Base-by-base conservation (phyloP, 2,888 invertebrate species). In the Limenitis camilla region DNA sequence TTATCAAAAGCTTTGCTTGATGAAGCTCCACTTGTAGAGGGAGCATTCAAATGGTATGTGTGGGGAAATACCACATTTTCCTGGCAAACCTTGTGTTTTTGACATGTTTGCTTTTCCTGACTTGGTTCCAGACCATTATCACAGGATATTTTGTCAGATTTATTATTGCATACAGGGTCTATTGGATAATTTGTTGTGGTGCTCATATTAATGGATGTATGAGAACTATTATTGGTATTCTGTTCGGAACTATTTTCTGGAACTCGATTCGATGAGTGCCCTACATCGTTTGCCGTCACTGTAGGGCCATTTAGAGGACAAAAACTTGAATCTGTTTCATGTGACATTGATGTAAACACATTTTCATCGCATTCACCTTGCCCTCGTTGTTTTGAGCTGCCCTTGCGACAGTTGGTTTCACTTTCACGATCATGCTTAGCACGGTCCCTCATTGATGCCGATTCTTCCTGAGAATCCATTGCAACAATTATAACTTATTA, bases 401-500 rank as follows among this genome's bases (percentile, higher is more conserved):
- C 67, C 55, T 73, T 77, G 55, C 56, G 63, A 60, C 69, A 76
- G 36, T 61, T 74, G 53, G 67, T 71, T 48, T 80, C 78, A 61
- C 62, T 62, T 47, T 78, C 78, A 64, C 72, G 64, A 52, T 78
- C 78, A 28, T 67, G 60, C 60, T 72, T 72, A 43, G 65, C 60
- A 55, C 70, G 61, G 62, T 76, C 77, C 59, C 63, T 75, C 56
- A 63, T 66, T 59, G 76, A 67, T 55, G 69, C 53, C 56, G 72
- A 69, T 63, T 77, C 76, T 65, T 79, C 74, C 52, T 66, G 64
- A 60, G 79, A 71, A 76, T 86, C 86, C 87, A 87, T 87, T 68
- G 67, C 71, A 72, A 74, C 66, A 74, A 65, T 66, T 64, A 69
- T 67, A 66, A 67, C 67, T 69, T 64, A 62, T 67, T 66, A 65